Evolutionary conservation across 2,797 vertebrate genomes (phyloP).

Genomic region (Sebastes goodei): DNA sequence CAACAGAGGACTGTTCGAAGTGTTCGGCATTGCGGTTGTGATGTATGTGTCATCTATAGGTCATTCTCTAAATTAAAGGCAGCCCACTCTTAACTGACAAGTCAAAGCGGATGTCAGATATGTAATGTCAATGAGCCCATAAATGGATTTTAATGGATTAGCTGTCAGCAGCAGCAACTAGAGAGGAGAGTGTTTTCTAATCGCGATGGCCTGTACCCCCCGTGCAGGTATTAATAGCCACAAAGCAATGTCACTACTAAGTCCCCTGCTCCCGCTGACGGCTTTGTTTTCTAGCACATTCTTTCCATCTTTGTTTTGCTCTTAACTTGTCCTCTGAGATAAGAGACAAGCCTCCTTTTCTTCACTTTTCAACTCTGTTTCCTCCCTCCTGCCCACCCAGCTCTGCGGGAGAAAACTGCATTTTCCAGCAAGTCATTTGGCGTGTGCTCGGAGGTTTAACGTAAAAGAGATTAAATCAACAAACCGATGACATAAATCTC

Average conservation of each 20-base stretch:
- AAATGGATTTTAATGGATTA: conserved; percentile 52
- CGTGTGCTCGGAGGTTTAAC: background rate
- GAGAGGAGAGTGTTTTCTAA: conserved; percentile 42
- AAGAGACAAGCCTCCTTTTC: conserved; percentile 4
- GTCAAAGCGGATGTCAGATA: conserved; percentile 20
- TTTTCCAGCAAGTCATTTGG: background rate
- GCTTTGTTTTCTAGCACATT: conserved; percentile 77
- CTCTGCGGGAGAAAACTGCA: background rate
- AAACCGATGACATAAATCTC: conserved; percentile 1
- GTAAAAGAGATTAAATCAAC: background rate
- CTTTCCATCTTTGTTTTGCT: conserved; percentile 78
- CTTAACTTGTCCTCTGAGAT: conserved; percentile 50
- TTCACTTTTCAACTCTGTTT: background rate
- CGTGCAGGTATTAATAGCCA: conserved; percentile 75
- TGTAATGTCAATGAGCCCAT: conserved; percentile 7
- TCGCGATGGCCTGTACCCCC: conserved; percentile 34
- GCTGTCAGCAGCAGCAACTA: conserved; percentile 17
- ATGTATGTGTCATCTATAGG: background rate
- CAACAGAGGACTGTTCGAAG: no score
- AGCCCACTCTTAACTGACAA: background rate
- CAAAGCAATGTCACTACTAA: conserved; percentile 75
- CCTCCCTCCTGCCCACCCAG: background rate
- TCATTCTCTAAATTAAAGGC: background rate
- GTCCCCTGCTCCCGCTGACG: conserved; percentile 55
- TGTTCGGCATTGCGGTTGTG: background rate